A percentile compares a stretch with the other conserved stretches of the same genome.
Conservation (phyloP, 2,888 invertebrate genomes). For the Drosophila mulleri region DNA sequence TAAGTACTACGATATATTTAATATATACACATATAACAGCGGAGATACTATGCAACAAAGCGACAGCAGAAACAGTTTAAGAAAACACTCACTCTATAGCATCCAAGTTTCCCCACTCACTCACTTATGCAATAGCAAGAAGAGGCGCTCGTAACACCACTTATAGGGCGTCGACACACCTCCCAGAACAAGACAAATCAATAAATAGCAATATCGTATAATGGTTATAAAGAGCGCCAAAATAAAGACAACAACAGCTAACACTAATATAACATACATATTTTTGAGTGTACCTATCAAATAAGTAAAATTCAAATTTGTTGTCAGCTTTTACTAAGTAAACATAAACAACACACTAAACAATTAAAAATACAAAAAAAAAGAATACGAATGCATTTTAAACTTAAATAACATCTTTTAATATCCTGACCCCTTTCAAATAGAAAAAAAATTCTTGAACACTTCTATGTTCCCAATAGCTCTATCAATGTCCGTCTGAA, state of each 20-base stretch:
- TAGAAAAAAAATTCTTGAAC: neutral
- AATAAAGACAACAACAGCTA: constrained; percentile 11
- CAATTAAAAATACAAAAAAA: constrained; percentile 34
- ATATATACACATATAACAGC: constrained; percentile 51
- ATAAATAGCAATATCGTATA: constrained; percentile 31
- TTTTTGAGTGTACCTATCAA: constrained; percentile 74
- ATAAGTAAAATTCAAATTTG: constrained; percentile 76
- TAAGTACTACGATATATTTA: constrained; percentile 72
- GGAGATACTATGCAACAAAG: constrained; percentile 29
- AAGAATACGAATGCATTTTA: constrained; percentile 57
- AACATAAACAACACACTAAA: constrained; percentile 50
- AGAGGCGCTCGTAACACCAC: constrained; percentile 29
- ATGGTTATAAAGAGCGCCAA: constrained; percentile 27
- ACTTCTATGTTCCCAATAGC: neutral
- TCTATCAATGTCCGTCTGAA: neutral
- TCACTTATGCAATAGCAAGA: constrained; percentile 23
- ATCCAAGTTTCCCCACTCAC: neutral
- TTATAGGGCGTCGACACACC: constrained; percentile 13
- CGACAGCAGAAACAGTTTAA: constrained; percentile 5
- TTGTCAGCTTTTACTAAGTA: constrained; percentile 78
- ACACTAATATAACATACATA: constrained; percentile 45
- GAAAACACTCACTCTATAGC: constrained; percentile 17
- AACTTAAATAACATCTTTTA: constrained; percentile 24
- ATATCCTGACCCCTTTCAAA: neutral
- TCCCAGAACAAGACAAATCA: constrained; percentile 56